phyloP scores from a whole-genome alignment of 2,113 vertebrate species.

The Lampris megalopsis region DNA sequence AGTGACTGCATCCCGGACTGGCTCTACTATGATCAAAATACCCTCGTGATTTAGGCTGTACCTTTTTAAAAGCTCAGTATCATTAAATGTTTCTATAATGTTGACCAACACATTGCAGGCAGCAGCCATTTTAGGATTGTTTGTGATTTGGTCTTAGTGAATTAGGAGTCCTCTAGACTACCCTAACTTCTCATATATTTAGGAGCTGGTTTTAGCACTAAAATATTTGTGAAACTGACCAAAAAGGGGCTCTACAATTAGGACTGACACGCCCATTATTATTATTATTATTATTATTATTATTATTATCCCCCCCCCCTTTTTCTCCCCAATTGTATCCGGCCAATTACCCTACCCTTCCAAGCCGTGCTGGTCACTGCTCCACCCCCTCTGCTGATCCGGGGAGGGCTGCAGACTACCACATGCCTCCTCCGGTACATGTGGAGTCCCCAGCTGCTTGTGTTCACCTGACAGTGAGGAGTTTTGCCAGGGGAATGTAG shows the following conservation, averaged over 20 bases:
- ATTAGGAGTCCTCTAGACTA: neutral
- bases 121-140: neutral
- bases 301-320: too few relatives aligned
- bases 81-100: conserved; percentile 7
- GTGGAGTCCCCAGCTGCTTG: too few relatives aligned
- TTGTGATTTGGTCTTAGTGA: neutral
- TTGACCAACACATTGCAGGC: neutral
- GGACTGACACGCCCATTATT: neutral
- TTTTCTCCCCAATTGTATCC: too few relatives aligned
- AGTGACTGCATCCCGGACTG: neutral
- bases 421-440: too few relatives aligned
- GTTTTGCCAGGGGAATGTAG: too few relatives aligned
- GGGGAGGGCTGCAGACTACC: too few relatives aligned
- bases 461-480: too few relatives aligned
- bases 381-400: too few relatives aligned
- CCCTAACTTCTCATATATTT: neutral
- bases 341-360: too few relatives aligned
- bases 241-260: neutral
- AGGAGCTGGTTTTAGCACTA: neutral
- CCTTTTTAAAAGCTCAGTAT: neutral
- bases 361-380: too few relatives aligned
- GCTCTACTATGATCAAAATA: neutral
- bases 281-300: neutral
- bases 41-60: neutral
- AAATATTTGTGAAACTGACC: neutral